Evolutionary conservation across 2,113 vertebrate species (phyloP).

Genomic region (Procapra przewalskii): DNA sequence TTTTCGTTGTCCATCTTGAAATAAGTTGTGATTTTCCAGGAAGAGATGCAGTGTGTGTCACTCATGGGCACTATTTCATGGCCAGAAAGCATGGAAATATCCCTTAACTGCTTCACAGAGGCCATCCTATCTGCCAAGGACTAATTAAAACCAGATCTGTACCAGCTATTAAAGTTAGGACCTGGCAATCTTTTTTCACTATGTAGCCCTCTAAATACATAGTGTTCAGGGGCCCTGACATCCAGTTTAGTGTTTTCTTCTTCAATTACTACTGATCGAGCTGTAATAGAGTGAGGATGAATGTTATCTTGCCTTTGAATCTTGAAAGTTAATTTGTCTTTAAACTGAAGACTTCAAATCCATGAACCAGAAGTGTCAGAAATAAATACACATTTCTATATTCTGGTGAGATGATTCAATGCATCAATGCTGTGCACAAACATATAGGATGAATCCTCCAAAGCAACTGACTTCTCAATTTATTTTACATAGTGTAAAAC

Average conservation of each 20-base stretch:
- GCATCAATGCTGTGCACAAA: neutral
- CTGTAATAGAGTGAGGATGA: constrained; percentile 50
- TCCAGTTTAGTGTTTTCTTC: constrained; percentile 28
- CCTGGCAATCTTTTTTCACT: neutral
- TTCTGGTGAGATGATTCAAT: neutral
- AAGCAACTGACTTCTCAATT: neutral
- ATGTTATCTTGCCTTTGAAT: constrained; percentile 47
- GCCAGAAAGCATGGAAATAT: neutral
- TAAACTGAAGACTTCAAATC: constrained; percentile 33
- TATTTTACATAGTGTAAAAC: neutral
- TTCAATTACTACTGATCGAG: constrained; percentile 37
- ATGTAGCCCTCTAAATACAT: neutral
- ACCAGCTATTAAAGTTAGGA: constrained; percentile 43
- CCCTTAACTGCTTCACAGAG: neutral
- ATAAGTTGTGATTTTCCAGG: neutral
- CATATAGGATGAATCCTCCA: neutral
- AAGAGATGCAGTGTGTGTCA: neutral
- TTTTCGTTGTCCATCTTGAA: neutral
- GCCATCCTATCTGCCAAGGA: constrained; percentile 26
- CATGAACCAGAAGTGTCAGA: constrained; percentile 44
- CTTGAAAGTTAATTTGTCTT: constrained; percentile 62
- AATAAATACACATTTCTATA: neutral
- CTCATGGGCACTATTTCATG: neutral
- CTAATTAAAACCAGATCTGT: constrained; percentile 56
- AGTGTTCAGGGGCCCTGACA: constrained; percentile 33